Evolutionary conservation across 2,113 vertebrate species (phyloP).

Genomic region (Eretmochelys imbricata): DNA sequence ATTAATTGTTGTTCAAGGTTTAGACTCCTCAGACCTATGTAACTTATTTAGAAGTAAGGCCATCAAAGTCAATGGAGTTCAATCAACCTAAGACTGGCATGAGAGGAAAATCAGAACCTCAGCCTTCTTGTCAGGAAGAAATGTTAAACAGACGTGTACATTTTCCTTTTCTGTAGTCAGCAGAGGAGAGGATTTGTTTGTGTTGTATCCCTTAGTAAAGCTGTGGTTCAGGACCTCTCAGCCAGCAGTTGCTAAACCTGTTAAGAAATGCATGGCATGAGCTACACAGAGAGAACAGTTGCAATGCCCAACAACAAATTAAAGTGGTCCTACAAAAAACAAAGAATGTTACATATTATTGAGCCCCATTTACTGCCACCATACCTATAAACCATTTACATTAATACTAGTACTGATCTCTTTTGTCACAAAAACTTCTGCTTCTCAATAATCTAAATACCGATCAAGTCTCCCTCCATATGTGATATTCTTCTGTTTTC

Average conservation of each 20-base stretch:
- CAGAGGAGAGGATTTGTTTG: background rate
- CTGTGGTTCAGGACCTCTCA: background rate
- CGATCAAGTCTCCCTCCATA: background rate
- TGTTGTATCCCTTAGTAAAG: background rate
- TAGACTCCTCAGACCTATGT: background rate
- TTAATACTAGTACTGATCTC: background rate
- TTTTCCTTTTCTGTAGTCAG: background rate
- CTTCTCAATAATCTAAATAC: background rate
- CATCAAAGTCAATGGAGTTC: background rate
- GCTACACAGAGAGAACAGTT: background rate
- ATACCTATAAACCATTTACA: background rate
- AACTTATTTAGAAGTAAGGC: background rate
- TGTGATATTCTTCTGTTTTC: background rate
- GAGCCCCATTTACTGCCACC: background rate
- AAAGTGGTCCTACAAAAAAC: background rate
- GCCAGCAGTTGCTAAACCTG: background rate
- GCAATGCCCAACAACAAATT: background rate
- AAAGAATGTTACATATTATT: background rate
- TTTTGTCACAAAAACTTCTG: background rate
- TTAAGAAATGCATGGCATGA: background rate
- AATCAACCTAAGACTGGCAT: background rate
- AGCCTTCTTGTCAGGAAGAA: background rate
- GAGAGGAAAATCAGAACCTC: background rate
- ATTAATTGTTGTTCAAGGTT: background rate
- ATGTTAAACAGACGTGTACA: background rate